Conservation (phyloP, 1,140 invertebrate genomes). For the Armadillidium nasatum region DNA sequence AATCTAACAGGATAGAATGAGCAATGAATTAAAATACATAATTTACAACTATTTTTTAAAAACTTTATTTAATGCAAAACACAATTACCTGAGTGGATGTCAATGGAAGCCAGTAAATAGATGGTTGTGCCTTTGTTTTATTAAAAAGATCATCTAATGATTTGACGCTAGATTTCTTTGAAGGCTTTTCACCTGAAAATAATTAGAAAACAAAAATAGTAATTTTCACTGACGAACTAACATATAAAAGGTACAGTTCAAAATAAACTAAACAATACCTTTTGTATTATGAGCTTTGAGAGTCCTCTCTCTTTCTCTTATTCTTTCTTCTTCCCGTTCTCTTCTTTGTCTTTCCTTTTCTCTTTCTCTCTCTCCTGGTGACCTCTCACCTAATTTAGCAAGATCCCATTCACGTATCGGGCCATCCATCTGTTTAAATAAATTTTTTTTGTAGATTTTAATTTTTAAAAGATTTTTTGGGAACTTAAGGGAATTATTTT, state of each 20-base stretch:
- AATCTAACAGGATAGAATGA: not conserved
- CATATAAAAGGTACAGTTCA: too few relatives aligned
- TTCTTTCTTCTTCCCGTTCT: constrained; percentile 18
- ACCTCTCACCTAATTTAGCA: constrained; percentile 26
- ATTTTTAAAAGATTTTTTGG: not conserved
- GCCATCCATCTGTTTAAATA: not conserved
- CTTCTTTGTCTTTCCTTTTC: constrained; percentile 27
- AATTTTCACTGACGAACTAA: too few relatives aligned
- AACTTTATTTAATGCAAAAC: not conserved
- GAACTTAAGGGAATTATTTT: not conserved
- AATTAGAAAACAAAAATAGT: too few relatives aligned
- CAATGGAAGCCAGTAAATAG: constrained; percentile 28
- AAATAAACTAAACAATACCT: not conserved
- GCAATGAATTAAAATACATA: not conserved
- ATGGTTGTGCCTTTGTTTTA: constrained; percentile 28
- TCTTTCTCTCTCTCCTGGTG: constrained; percentile 25
- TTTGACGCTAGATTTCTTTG: constrained; percentile 22
- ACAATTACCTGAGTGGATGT: constrained; percentile 23
- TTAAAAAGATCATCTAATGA: constrained; percentile 30
- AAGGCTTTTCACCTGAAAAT: not conserved
- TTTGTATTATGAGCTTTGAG: not conserved
- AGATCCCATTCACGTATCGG: constrained; percentile 25
- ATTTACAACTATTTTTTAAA: not conserved
- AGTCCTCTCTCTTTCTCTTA: not conserved
- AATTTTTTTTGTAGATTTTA: not conserved